Conservation (phyloP, 2,113 vertebrate species). For the Plotosus lineatus region DNA sequence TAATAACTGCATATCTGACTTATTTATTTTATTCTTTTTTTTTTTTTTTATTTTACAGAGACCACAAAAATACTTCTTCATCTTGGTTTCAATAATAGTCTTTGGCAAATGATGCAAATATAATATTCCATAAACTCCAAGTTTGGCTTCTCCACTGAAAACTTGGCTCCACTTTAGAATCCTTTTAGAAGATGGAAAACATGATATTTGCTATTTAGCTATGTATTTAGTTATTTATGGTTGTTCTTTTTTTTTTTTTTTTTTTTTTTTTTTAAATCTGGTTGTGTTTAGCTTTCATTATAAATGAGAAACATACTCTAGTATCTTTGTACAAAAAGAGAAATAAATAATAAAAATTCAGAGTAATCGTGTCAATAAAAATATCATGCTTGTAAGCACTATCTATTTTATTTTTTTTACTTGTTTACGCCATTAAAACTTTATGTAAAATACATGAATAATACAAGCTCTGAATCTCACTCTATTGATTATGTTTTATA, state of each 20-base stretch:
- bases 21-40: not conserved
- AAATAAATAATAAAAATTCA: not conserved
- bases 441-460: no score
- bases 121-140: not conserved
- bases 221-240: not conserved
- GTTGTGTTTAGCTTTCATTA: not conserved
- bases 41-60: not conserved
- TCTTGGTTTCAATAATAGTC: not conserved
- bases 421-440: no score
- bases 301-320: not conserved
- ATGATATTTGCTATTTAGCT: not conserved
- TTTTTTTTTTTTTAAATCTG: not conserved
- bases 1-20: no score
- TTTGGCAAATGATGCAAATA: not conserved
- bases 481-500: no score
- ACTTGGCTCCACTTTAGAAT: not conserved
- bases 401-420: no score
- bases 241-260: not conserved
- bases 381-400: no score
- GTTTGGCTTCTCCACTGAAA: not conserved
- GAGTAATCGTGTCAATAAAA: no score
- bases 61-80: not conserved
- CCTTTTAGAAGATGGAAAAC: not conserved
- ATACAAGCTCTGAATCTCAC: no score
- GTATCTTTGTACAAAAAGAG: not conserved